Percentiles rank a stretch among this genome's conserved stretches.
Evolutionary conservation across 2,797 vertebrate genomes (phyloP).

Genomic region (Halcyon badia): DNA sequence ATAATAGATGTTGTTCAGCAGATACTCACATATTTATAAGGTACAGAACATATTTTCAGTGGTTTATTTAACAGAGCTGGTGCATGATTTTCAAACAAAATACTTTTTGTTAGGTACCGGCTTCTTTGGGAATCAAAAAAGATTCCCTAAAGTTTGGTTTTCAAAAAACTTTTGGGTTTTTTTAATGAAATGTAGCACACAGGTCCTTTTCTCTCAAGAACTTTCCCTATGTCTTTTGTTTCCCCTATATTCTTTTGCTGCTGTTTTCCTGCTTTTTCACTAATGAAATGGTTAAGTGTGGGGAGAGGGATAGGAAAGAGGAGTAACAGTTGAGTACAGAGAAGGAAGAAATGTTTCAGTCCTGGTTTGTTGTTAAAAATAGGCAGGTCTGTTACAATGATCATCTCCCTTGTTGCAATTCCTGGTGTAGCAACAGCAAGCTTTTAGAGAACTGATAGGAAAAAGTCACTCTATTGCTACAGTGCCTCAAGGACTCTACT

Average conservation of each 20-base stretch:
- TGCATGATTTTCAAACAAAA: neutral
- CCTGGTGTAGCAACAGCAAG: neutral
- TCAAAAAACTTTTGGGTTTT: neutral
- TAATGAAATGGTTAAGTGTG: neutral
- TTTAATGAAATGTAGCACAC: neutral
- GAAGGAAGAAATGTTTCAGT: neutral
- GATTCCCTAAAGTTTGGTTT: neutral
- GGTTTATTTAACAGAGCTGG: neutral
- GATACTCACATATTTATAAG: neutral
- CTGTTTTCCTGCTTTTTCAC: neutral
- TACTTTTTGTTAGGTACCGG: neutral
- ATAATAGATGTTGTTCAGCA: neutral
- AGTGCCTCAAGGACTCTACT: conserved; percentile 15
- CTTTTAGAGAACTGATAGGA: conserved; percentile 3
- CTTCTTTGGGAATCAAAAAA: neutral
- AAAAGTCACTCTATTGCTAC: neutral
- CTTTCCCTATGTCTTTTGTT: neutral
- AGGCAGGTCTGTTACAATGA: neutral
- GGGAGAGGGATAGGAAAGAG: neutral
- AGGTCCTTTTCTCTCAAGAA: neutral
- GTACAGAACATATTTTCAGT: neutral
- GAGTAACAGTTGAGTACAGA: neutral
- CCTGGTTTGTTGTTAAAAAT: conserved; percentile 43
- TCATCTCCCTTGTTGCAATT: neutral
- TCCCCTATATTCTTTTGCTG: neutral